A percentile compares a stretch with the other conserved stretches of the same genome.
These are phyloP conservation scores for Bicyclus anynana DNA, from an alignment of 1,140 invertebrate species.

Conservation along the genomic window DNA sequence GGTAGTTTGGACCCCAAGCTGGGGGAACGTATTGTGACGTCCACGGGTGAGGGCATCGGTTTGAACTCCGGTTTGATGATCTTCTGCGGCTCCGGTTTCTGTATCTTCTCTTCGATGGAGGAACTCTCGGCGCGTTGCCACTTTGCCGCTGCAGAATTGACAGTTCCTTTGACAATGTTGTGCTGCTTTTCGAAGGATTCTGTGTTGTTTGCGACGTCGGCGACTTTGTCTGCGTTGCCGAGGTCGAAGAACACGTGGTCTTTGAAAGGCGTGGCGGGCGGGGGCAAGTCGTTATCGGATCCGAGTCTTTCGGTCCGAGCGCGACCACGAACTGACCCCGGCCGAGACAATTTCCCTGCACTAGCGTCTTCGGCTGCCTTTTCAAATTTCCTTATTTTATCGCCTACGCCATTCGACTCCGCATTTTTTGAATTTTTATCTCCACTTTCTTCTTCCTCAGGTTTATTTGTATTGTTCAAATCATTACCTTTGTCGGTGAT, in stretches of 20 bases:
- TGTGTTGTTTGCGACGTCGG: constrained; percentile 14
- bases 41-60: constrained; percentile 51
- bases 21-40: constrained; percentile 63
- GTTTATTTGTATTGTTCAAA: constrained; percentile 20
- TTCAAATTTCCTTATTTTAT: constrained; percentile 70
- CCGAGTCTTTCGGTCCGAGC: constrained; percentile 43
- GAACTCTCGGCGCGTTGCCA: constrained; percentile 51
- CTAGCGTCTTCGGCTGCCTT: constrained; percentile 63
- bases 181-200: constrained; percentile 39
- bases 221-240: constrained; percentile 31
- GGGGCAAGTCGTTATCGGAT: constrained; percentile 54
- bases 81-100: constrained; percentile 59
- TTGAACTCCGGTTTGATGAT: constrained; percentile 71
- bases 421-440: constrained; percentile 33
- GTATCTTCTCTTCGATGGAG: constrained; percentile 43
- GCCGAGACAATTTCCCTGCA: constrained; percentile 47
- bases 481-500: constrained; percentile 26
- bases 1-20: constrained; percentile 57
- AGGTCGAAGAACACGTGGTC: constrained; percentile 20
- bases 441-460: constrained; percentile 15
- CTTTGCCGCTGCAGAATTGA: constrained; percentile 33
- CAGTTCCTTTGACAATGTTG: constrained; percentile 39
- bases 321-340: constrained; percentile 56
- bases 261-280: constrained; percentile 60
- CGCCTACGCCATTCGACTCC: constrained; percentile 65